Conservation (phyloP, 1,140 invertebrate genomes). For the Aphelinus atriplicis region DNA sequence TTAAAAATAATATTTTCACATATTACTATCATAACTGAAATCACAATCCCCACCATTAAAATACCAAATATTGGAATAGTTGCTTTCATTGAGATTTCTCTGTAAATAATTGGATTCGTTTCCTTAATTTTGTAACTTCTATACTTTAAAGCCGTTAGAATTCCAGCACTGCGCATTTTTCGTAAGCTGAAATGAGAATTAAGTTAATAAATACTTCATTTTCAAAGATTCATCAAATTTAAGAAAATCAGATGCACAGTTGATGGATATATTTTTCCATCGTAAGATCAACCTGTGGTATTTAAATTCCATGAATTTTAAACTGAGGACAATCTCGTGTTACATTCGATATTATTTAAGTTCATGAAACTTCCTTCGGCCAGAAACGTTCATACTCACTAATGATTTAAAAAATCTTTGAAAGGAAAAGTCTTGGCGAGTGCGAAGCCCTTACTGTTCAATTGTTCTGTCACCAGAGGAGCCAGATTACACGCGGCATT, state of each 20-base stretch:
- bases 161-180: background rate
- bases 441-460: background rate
- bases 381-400: no score
- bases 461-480: background rate
- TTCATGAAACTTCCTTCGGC: no score
- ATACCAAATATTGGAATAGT: background rate
- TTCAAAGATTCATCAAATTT: no score
- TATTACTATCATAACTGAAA: slow-evolving; percentile 10
- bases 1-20: slow-evolving; percentile 10
- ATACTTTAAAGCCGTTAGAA: background rate
- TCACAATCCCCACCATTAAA: background rate
- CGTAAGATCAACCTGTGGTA: background rate
- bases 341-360: no score
- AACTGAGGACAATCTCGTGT: background rate
- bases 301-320: no score
- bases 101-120: background rate
- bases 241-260: background rate
- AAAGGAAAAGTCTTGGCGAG: no score
- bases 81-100: background rate
- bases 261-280: background rate
- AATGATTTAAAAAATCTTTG: no score
- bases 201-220: no score
- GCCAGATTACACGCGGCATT: slow-evolving; percentile 9
- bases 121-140: background rate
- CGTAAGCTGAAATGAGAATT: background rate